A percentile compares a stretch with the other conserved stretches of the same genome.
These are phyloP conservation scores for Sphaerophoria rueppellii DNA, from an alignment of 2,888 invertebrate genomes.

Conservation along the genomic window DNA sequence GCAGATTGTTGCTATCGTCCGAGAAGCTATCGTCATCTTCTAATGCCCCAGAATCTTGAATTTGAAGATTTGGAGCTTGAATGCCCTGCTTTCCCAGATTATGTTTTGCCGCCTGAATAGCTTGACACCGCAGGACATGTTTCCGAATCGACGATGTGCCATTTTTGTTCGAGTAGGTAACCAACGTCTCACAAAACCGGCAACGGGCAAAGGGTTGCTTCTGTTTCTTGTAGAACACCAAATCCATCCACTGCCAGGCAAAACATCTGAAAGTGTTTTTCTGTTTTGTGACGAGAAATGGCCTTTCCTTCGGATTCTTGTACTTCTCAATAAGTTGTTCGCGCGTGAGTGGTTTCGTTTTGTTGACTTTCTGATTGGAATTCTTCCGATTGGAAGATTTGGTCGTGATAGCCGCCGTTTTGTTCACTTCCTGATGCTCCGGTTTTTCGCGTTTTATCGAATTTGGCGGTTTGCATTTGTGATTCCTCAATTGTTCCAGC, in stretches of 20 bases:
- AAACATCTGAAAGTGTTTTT: slow-evolving; percentile 56
- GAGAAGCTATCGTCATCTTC: slow-evolving; percentile 7
- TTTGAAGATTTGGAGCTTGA: not conserved
- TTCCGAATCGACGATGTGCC: slow-evolving; percentile 60
- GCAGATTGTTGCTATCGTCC: slow-evolving; percentile 26
- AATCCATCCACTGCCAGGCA: slow-evolving; percentile 60
- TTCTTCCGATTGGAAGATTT: slow-evolving; percentile 1
- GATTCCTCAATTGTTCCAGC: slow-evolving; percentile 41
- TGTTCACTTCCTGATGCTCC: not conserved
- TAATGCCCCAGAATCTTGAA: not conserved
- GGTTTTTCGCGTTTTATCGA: not conserved
- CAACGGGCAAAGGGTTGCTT: slow-evolving; percentile 52
- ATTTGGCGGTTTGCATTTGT: slow-evolving; percentile 37
- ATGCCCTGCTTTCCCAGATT: slow-evolving; percentile 25
- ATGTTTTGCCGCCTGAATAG: slow-evolving; percentile 42
- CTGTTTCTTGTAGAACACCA: slow-evolving; percentile 48
- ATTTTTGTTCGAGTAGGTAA: slow-evolving; percentile 53
- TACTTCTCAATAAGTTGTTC: slow-evolving; percentile 21
- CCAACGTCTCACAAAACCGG: slow-evolving; percentile 36
- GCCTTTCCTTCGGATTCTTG: slow-evolving; percentile 35
- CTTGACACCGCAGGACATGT: slow-evolving; percentile 48
- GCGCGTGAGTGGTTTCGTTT: slow-evolving; percentile 30
- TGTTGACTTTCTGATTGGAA: not conserved
- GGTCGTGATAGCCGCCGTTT: not conserved
- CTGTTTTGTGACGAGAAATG: slow-evolving; percentile 38